phyloP scores from a whole-genome alignment of 2,888 invertebrate species.

The Desoria tigrina region DNA sequence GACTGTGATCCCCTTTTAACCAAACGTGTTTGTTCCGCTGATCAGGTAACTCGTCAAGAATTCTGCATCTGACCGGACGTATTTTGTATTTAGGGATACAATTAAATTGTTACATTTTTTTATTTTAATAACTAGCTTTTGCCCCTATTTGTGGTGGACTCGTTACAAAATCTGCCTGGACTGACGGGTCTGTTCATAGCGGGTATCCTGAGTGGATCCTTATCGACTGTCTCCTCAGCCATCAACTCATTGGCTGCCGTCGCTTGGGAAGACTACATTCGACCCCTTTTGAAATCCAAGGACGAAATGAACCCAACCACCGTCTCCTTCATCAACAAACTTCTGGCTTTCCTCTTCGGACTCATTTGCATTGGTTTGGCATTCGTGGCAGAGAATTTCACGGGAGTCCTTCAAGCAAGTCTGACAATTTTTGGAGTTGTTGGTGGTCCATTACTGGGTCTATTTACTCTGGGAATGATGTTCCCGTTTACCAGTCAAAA shows the following conservation, averaged over 20 bases:
- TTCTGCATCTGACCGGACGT: no score
- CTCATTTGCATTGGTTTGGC: constrained; percentile 75
- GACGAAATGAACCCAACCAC: constrained; percentile 26
- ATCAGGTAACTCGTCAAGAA: constrained; percentile 64
- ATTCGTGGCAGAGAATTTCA: constrained; percentile 77
- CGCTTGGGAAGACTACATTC: constrained; percentile 82
- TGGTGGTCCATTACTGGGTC: constrained; percentile 81
- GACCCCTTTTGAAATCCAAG: constrained; percentile 28
- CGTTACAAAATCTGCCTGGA: constrained; percentile 69
- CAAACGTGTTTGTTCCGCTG: constrained; percentile 66
- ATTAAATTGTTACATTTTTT: no score
- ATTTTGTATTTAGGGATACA: no score
- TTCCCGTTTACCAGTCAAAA: constrained; percentile 71
- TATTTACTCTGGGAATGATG: constrained; percentile 84
- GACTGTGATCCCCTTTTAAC: constrained; percentile 76
- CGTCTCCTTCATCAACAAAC: constrained; percentile 52
- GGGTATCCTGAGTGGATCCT: constrained; percentile 84
- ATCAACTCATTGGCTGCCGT: constrained; percentile 89
- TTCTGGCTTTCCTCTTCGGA: constrained; percentile 73
- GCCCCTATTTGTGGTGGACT: constrained; percentile 61
- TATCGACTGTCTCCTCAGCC: constrained; percentile 88
- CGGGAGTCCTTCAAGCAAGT: constrained; percentile 83
- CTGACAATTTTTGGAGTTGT: constrained; percentile 81
- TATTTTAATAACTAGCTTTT: constrained; percentile 57
- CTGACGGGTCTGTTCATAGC: constrained; percentile 86